phyloP scores from a whole-genome alignment of 1,140 invertebrate genomes.

The Lycorma delicatula region DNA sequence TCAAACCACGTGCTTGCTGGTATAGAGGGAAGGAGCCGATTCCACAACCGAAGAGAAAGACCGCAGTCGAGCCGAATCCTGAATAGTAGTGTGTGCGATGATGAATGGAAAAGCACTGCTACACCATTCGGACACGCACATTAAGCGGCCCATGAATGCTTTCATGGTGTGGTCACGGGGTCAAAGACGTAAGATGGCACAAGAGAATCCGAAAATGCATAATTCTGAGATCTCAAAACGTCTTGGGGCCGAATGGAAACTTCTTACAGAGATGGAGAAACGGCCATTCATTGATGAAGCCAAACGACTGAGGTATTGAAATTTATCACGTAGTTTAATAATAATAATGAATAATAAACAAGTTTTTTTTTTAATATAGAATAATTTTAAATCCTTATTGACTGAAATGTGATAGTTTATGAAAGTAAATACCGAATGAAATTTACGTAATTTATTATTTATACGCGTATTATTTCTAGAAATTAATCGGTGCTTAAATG shows the following conservation, averaged over 20 bases:
- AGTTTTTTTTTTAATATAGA: no score
- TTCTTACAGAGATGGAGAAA: slow-evolving; percentile 78
- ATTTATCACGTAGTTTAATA: no score
- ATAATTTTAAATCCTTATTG: no score
- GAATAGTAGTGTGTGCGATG: neutral
- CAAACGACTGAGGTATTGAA: slow-evolving; percentile 72
- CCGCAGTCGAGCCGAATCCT: neutral
- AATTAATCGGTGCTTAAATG: no score
- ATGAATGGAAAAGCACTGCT: neutral
- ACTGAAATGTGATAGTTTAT: no score
- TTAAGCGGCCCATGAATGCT: slow-evolving; percentile 86
- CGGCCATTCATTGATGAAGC: slow-evolving; percentile 96
- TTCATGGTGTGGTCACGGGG: slow-evolving; percentile 91
- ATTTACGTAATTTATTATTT: no score
- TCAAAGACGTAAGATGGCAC: slow-evolving; percentile 89
- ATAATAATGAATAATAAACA: no score
- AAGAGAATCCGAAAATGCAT: slow-evolving; percentile 98
- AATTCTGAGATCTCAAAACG: slow-evolving; percentile 91
- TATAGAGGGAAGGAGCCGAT: neutral
- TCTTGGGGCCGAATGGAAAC: slow-evolving; percentile 83
- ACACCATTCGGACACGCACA: slow-evolving; percentile 42
- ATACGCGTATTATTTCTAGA: no score
- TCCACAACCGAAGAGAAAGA: neutral
- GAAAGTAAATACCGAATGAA: no score
- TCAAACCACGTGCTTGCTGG: neutral